These are phyloP conservation scores for Pristiophorus japonicus DNA, from an alignment of 2,113 vertebrate species.

Conservation along the genomic window DNA sequence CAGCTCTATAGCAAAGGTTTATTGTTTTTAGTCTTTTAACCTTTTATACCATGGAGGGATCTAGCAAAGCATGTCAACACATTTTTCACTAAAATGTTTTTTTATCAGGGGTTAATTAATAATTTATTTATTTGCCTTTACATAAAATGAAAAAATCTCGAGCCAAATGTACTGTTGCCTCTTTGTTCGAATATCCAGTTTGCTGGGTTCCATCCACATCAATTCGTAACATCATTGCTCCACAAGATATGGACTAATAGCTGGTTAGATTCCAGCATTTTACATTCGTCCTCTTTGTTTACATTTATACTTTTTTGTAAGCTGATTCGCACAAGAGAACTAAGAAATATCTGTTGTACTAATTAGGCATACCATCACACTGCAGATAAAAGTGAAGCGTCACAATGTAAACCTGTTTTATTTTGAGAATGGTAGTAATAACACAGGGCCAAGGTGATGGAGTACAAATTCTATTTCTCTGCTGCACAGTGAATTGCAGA, in stretches of 20 bases:
- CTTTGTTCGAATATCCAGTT: not conserved
- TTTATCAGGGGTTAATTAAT: not conserved
- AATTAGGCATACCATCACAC: not conserved
- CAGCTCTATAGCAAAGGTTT: not conserved
- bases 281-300: not conserved
- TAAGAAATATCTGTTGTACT: not conserved
- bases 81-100: not conserved
- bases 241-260: not conserved
- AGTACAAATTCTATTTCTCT: not conserved
- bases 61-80: not conserved
- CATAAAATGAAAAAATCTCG: not conserved
- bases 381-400: not conserved
- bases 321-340: not conserved
- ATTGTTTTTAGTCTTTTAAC: not conserved
- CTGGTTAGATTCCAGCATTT: not conserved
- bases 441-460: not conserved
- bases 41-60: not conserved
- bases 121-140: not conserved
- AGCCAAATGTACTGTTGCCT: not conserved
- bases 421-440: not conserved
- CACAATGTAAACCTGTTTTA: not conserved
- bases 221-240: not conserved
- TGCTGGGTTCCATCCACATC: not conserved
- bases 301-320: not conserved
- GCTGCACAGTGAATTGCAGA: not conserved